Evolutionary conservation across 1,140 invertebrate genomes (phyloP), one percentile per base, ranked within the genome.

Genomic region (Mylabris phalerata): DNA sequence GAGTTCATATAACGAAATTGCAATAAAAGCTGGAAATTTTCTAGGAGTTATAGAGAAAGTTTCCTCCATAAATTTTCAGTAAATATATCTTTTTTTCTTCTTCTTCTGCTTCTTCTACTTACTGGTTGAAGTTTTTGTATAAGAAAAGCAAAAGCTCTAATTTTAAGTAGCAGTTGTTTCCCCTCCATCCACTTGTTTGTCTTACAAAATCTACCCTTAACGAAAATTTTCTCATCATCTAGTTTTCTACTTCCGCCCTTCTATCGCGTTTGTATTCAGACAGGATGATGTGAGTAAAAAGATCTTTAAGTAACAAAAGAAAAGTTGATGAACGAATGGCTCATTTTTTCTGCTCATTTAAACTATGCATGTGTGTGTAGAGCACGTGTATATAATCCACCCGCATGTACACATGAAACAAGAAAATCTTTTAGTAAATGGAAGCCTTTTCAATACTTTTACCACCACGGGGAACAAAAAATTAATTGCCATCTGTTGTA

Each of bases 31-130:
- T 54, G 51, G 42, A 54, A 54, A 46, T 32, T 32, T 54, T 54
- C 46, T 54, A 54, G 38, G 51, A 54, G 51, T 54, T 54, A 54
- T 54, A 54, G 51, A 54, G 51, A 54, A 54, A 54, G 51, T 54
- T 54, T 54, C 46, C 42, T 27, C 42, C 51, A 54, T 54, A 54
- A 54, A 54, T 54, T 32, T 54, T 54, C 24, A 45, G 51, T 54
- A 54, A 54, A 54, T 54, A 54, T 45, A 54, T 54, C 51, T 54
- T 32, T 32, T 32, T 32, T 32, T 32, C 7, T 32, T 32, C 27
- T 4, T 4, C 7, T 32, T 4, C 7, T 2, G 32, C 4, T 19
- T 19, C 19, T 19, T 19, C 19, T 19, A 19, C 19, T 19, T 19
- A 7, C 4, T 4, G 32, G 32, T 32, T 32, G 32, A 32, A 32